phyloP scores from a whole-genome alignment of 2,113 vertebrate species.

The Theropithecus gelada region DNA sequence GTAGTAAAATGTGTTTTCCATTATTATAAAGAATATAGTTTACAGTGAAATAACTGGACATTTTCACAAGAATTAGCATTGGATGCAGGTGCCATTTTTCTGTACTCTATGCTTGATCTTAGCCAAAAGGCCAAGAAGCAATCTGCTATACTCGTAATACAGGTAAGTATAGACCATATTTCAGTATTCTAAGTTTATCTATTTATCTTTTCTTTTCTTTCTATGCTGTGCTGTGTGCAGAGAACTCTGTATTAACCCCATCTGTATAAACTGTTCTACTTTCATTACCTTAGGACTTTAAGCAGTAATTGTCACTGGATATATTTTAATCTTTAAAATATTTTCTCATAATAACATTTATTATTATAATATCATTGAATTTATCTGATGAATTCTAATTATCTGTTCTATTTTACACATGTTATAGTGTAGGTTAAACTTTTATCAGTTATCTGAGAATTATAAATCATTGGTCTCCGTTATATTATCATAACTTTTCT shows the following conservation, averaged over 20 bases:
- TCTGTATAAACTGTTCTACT: not conserved
- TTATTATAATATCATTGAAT: not conserved
- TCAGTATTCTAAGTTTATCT: not conserved
- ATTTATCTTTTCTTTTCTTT: conserved; percentile 11
- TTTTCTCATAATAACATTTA: not conserved
- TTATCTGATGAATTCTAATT: not conserved
- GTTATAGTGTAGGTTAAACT: not conserved
- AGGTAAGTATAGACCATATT: not conserved
- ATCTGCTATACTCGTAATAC: not conserved
- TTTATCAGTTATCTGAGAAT: not conserved
- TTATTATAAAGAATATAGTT: not conserved
- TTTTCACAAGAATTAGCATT: not conserved
- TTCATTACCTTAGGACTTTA: not conserved
- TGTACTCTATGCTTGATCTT: not conserved
- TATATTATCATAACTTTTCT: not conserved
- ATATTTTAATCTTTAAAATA: not conserved
- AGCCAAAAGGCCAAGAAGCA: no score
- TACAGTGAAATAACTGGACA: not conserved
- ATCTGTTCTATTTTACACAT: not conserved
- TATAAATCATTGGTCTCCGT: not conserved
- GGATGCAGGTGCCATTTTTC: not conserved
- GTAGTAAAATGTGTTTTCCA: not conserved
- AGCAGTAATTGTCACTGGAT: not conserved
- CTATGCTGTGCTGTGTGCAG: not conserved
- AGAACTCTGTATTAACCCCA: not conserved